phyloP scores from a whole-genome alignment of 2,888 invertebrate genomes.

The Homarus gammarus region DNA sequence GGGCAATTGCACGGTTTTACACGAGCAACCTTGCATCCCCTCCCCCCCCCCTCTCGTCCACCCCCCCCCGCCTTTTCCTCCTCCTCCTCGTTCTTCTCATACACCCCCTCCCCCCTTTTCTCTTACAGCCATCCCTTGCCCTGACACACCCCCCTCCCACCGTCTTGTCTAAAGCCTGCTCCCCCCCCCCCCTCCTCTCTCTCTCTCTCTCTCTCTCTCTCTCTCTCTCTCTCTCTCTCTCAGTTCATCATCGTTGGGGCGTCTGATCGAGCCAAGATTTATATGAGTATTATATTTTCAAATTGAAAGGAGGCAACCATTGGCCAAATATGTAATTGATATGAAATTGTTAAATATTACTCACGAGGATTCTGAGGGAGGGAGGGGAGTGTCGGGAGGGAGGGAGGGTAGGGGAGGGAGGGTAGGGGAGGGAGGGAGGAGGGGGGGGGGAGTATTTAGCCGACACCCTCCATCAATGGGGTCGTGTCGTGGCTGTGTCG shows the following conservation, averaged over 20 bases:
- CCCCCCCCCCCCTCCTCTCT: not conserved
- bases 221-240: not conserved
- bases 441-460: constrained; percentile 22
- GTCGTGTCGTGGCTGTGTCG: constrained; percentile 16
- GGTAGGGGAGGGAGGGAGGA: too few relatives aligned
- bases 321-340: constrained; percentile 57
- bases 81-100: too few relatives aligned
- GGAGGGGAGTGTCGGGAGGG: too few relatives aligned
- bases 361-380: constrained; percentile 49
- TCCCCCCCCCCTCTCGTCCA: too few relatives aligned
- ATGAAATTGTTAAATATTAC: constrained; percentile 52
- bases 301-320: constrained; percentile 58
- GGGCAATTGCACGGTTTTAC: constrained; percentile 30
- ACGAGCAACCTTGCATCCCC: too few relatives aligned
- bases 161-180: not conserved
- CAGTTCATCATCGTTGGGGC: not conserved
- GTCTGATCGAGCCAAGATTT: constrained; percentile 23
- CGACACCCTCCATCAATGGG: constrained; percentile 19
- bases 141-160: not conserved
- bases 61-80: too few relatives aligned
- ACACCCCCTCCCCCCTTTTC: not conserved
- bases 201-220: not conserved
- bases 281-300: constrained; percentile 55
- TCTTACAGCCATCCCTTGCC: not conserved
- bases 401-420: too few relatives aligned